Base-by-base conservation (phyloP, 2,797 vertebrate species). In the Nannoperca australis region DNA sequence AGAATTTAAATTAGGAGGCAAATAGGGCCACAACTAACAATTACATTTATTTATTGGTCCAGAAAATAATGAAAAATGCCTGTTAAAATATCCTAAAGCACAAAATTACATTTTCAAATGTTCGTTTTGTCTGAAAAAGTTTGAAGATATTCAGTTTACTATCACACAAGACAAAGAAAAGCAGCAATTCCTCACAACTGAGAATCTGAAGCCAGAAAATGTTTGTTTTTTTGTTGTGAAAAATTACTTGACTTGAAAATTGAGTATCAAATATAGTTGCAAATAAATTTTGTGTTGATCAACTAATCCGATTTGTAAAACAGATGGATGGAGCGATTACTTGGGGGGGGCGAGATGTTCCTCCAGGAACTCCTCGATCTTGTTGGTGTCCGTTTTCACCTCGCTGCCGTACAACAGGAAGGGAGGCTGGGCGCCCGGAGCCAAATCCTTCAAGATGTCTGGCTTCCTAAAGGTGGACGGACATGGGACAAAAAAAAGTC, bases 321-420 rank as follows among this genome's bases (percentile, higher is more conserved):
- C 18, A 55, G 9, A 62, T 63, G 53, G 74, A 78, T 9, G 36
- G 17, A 7, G 38, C 18, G 55, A 56, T 82, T 96, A 98, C 97
- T 95, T 97, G 2, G 97, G 97, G 58, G 97, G 97, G 83, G 89
- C 87, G 63, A 98, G 95, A 38, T 93, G 95, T 7, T 97, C 97
- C 92, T 98, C 97, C 88, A 98, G 92, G 83, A 98, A 98, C 88
- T 98, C 97, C 91, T 98, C 97, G 0, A 98, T 97, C 92, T 98
- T 97, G 94, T 98, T 98, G 89, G 97, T 97, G 93, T 98, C 97
- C 0, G 97, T 98, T 90, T 97, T 96, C 73, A 98, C 97, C 79
- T 98, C 97, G 0, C 73, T 93, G 56, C 95, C 92, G 0, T 96
- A 98, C 50, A 97, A 82, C 70, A 98, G 94, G 89, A 98, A 98